These are phyloP conservation scores for Cardiocondyla obscurior DNA, from an alignment of 1,140 invertebrate genomes.

Conservation along the genomic window DNA sequence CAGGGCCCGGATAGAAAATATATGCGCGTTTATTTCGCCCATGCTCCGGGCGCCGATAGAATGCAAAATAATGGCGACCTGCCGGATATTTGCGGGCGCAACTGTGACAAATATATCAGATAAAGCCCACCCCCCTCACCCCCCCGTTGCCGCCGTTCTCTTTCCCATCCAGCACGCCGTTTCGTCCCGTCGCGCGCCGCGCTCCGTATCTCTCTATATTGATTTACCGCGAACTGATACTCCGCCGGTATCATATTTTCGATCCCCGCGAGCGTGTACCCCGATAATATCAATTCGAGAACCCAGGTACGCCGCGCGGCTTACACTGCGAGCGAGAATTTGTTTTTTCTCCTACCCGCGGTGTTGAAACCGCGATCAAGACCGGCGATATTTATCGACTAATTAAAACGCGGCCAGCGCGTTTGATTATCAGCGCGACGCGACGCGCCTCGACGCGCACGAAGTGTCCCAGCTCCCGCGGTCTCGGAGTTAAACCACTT, in stretches of 20 bases:
- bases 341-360: too few species aligned
- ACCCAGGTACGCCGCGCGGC: background rate
- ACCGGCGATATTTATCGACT: slow-evolving; percentile 17
- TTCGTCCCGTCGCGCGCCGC: background rate
- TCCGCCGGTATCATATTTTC: slow-evolving; percentile 52
- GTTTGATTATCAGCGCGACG: too few species aligned
- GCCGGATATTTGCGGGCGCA: slow-evolving; percentile 67
- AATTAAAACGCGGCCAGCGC: too few species aligned
- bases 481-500: background rate
- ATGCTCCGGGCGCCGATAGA: slow-evolving; percentile 42
- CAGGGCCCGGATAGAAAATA: slow-evolving; percentile 13
- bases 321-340: background rate
- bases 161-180: background rate
- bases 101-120: slow-evolving; percentile 69
- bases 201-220: slow-evolving; percentile 67
- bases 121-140: slow-evolving; percentile 27
- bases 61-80: slow-evolving; percentile 68
- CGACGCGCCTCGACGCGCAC: too few species aligned
- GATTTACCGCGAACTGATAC: slow-evolving; percentile 66
- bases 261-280: slow-evolving; percentile 32
- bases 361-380: slow-evolving; percentile 10
- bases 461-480: too few species aligned
- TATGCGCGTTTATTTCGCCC: slow-evolving; percentile 57
- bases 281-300: slow-evolving; percentile 39
- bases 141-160: background rate